Percentiles rank a stretch among this genome's conserved stretches.
Conservation (phyloP, 2,888 invertebrate genomes). For the Eupithecia centaureata region DNA sequence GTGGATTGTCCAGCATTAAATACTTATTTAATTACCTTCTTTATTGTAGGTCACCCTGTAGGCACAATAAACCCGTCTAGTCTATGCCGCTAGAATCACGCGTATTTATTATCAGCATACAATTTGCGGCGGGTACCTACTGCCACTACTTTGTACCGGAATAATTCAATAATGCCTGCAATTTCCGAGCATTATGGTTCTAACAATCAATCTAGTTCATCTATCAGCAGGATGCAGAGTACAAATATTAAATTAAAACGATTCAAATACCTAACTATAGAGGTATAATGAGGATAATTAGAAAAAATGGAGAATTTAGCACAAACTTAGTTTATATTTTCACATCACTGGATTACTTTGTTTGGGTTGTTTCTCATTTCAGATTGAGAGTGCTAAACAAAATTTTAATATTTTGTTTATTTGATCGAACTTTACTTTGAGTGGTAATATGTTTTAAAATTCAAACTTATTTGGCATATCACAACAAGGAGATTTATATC, state of each 20-base stretch:
- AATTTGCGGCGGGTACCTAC: constrained; percentile 15
- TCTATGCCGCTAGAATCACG: constrained; percentile 16
- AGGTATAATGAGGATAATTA: too few relatives aligned
- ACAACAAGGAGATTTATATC: not conserved
- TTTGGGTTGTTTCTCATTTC: too few relatives aligned
- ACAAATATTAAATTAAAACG: not conserved
- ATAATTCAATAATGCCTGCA: constrained; percentile 38
- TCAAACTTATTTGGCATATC: not conserved
- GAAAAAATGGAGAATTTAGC: too few relatives aligned
- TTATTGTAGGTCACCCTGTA: too few relatives aligned
- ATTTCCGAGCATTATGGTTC: constrained; percentile 16
- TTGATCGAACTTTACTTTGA: not conserved
- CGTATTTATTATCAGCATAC: constrained; percentile 29
- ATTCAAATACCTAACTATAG: not conserved
- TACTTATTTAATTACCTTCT: too few relatives aligned
- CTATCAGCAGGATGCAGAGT: not conserved
- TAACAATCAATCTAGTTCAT: not conserved
- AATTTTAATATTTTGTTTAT: not conserved
- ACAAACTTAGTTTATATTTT: too few relatives aligned
- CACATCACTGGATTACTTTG: too few relatives aligned
- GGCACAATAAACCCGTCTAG: not conserved
- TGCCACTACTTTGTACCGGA: constrained; percentile 36
- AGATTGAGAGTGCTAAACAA: too few relatives aligned
- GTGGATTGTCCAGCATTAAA: too few relatives aligned
- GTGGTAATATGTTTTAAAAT: not conserved